These are phyloP conservation scores for Heliconius sara DNA, from an alignment of 2,888 invertebrate genomes.

Conservation along the genomic window DNA sequence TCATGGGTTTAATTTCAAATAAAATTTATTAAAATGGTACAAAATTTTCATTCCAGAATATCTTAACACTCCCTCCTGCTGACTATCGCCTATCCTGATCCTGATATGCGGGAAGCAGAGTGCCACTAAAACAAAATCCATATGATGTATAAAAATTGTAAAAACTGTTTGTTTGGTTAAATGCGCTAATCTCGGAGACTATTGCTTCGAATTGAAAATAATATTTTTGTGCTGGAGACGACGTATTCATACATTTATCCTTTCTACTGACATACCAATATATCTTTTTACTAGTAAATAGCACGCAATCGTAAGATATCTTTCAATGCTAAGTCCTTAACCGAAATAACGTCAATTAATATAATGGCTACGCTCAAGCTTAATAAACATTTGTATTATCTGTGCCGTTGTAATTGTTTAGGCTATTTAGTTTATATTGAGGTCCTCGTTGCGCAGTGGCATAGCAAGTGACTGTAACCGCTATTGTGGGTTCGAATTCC, in stretches of 20 bases:
- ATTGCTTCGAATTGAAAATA: no score
- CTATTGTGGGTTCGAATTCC: neutral
- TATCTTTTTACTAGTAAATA: neutral
- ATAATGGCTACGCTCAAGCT: neutral
- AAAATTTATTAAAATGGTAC: no score
- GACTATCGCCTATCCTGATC: no score
- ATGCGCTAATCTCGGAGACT: no score
- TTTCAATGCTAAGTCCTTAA: slow-evolving; percentile 16
- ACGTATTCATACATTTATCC: no score
- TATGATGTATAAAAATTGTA: no score
- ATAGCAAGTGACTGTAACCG: neutral
- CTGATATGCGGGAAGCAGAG: no score
- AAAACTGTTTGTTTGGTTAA: no score
- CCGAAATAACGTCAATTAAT: slow-evolving; percentile 10
- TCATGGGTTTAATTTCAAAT: neutral
- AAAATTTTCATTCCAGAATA: no score
- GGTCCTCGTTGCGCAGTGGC: neutral
- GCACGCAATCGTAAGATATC: neutral
- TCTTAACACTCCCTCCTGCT: no score
- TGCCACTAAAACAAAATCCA: no score
- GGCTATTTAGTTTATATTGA: neutral
- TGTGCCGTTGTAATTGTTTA: neutral
- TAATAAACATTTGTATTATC: neutral
- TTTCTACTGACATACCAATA: neutral
- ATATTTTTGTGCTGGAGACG: no score